Evolutionary conservation across 2,797 vertebrate genomes (phyloP).

Genomic region (Apodemus agrarius): DNA sequence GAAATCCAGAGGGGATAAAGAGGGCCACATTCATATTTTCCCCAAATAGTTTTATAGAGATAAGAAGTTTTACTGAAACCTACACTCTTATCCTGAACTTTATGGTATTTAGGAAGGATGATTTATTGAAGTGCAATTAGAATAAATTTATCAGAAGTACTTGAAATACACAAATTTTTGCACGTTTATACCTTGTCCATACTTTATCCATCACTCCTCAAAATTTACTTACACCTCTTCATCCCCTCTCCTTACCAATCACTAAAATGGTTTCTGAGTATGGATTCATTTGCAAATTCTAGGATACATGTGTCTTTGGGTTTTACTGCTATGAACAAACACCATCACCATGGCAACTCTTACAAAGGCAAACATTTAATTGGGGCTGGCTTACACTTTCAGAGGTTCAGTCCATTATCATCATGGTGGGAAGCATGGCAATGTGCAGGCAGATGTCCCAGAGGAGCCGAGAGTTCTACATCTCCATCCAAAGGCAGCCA

Average conservation of each 20-base stretch:
- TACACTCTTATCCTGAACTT: not conserved
- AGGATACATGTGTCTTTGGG: not conserved
- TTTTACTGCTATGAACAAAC: no score
- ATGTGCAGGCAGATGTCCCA: no score
- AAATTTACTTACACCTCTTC: not conserved
- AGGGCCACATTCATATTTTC: not conserved
- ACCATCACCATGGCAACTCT: no score
- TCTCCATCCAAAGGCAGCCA: no score
- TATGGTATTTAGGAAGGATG: not conserved
- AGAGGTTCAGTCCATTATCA: no score
- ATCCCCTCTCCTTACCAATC: not conserved
- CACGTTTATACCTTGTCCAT: not conserved
- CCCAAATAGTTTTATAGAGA: conserved; percentile 32
- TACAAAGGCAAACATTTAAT: no score
- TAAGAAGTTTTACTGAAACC: conserved; percentile 12
- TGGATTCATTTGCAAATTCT: conserved; percentile 12
- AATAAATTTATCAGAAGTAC: not conserved
- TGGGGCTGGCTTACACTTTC: no score
- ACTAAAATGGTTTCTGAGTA: not conserved
- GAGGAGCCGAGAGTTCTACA: no score
- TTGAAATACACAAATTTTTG: conserved; percentile 9
- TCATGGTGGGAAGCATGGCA: no score
- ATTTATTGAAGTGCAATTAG: not conserved
- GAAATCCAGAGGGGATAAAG: conserved; percentile 7
- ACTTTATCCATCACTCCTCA: not conserved